phyloP scores from a whole-genome alignment of 2,888 invertebrate species.

The Doris montereyensis region DNA sequence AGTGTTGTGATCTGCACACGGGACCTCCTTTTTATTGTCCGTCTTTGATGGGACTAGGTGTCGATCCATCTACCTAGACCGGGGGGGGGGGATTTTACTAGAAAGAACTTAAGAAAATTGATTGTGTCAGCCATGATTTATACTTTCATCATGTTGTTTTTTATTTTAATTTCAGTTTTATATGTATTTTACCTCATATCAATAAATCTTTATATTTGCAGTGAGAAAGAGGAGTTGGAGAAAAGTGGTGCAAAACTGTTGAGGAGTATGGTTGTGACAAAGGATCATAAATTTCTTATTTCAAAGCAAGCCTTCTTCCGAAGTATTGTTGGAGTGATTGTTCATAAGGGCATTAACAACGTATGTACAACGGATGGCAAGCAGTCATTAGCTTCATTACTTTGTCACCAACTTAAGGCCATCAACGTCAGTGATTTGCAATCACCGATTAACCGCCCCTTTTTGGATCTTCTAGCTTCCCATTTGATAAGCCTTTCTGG shows the following conservation, averaged over 20 bases:
- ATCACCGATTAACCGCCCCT: background rate
- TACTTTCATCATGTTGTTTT: too few species aligned
- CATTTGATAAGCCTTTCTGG: constrained; percentile 24
- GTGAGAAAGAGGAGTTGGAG: background rate
- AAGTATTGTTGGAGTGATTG: background rate
- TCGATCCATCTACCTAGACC: too few species aligned
- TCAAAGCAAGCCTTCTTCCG: constrained; percentile 21
- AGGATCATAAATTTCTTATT: background rate
- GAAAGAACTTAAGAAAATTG: too few species aligned
- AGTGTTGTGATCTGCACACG: too few species aligned
- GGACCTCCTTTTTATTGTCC: too few species aligned
- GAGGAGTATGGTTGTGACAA: background rate
- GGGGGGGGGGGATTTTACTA: too few species aligned
- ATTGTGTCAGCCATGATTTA: too few species aligned
- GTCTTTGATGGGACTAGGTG: too few species aligned
- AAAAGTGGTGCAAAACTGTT: background rate
- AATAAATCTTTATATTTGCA: background rate
- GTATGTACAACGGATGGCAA: constrained; percentile 8
- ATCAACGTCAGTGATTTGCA: background rate
- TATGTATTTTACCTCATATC: too few species aligned
- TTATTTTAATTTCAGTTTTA: too few species aligned
- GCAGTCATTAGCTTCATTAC: constrained; percentile 5
- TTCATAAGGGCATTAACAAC: constrained; percentile 16
- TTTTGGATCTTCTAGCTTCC: constrained; percentile 18
- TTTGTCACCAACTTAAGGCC: constrained; percentile 27